These are phyloP conservation scores for Thereva nobilitata DNA, from an alignment of 2,888 invertebrate genomes.

Conservation along the genomic window DNA sequence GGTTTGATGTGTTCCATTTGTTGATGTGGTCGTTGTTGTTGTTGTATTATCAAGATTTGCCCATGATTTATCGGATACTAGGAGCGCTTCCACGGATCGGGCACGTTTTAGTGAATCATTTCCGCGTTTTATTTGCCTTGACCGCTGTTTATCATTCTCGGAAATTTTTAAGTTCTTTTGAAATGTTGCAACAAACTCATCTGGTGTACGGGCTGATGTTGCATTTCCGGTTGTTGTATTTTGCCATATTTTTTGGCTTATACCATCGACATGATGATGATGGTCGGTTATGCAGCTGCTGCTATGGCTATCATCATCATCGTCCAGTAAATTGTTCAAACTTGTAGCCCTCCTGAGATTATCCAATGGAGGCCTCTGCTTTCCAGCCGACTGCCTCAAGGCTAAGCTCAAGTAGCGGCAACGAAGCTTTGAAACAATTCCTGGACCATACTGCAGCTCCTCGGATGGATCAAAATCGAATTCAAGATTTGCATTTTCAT, in stretches of 20 bases:
- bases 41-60: conserved; percentile 28
- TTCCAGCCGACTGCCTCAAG: conserved; percentile 70
- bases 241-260: background rate
- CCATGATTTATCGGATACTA: conserved; percentile 65
- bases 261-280: conserved; percentile 27
- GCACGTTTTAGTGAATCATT: conserved; percentile 78
- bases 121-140: conserved; percentile 62
- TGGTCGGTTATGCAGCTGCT: conserved; percentile 49
- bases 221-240: conserved; percentile 2
- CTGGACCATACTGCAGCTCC: conserved; percentile 88
- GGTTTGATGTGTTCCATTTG: background rate
- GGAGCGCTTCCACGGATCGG: conserved; percentile 81
- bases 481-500: conserved; percentile 40
- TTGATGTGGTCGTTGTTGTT: background rate
- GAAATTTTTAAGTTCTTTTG: conserved; percentile 38
- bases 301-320: conserved; percentile 59
- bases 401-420: conserved; percentile 86
- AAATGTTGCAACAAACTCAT: conserved; percentile 40
- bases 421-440: conserved; percentile 85
- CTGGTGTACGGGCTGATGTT: conserved; percentile 21
- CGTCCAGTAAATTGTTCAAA: conserved; percentile 82
- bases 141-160: conserved; percentile 37
- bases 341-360: conserved; percentile 78
- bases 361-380: conserved; percentile 69
- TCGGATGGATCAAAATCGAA: conserved; percentile 65